Percentiles rank a stretch among this genome's conserved stretches.
These are phyloP conservation scores for Ischnura elegans DNA, from an alignment of 2,888 invertebrate genomes.

Conservation along the genomic window DNA sequence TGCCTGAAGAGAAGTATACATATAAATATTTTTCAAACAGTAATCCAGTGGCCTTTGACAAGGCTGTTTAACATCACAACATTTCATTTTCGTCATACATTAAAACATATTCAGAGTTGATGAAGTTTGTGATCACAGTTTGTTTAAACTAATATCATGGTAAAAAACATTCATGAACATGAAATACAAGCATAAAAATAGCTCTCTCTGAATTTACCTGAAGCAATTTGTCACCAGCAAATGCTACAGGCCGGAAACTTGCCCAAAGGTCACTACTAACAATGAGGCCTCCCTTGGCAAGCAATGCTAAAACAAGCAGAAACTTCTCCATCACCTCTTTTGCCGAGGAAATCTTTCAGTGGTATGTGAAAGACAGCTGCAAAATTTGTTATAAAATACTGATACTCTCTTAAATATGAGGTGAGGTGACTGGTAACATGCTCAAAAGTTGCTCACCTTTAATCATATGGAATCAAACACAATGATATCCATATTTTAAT, in stretches of 20 bases:
- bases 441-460: background rate
- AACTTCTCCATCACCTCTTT: background rate
- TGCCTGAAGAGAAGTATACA: background rate
- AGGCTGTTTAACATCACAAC: background rate
- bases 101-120: background rate
- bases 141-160: background rate
- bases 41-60: background rate
- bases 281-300: background rate
- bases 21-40: background rate
- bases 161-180: background rate
- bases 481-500: background rate
- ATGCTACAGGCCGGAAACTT: background rate
- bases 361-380: background rate
- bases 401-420: background rate
- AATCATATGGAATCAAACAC: background rate
- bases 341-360: background rate
- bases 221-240: background rate
- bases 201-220: background rate
- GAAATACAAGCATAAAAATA: conserved; percentile 22
- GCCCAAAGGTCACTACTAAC: background rate
- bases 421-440: background rate
- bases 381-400: background rate
- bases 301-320: background rate
- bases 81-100: background rate
- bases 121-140: background rate